Conservation (phyloP, 2,888 invertebrate species). For the Rugalucina vietnamica region DNA sequence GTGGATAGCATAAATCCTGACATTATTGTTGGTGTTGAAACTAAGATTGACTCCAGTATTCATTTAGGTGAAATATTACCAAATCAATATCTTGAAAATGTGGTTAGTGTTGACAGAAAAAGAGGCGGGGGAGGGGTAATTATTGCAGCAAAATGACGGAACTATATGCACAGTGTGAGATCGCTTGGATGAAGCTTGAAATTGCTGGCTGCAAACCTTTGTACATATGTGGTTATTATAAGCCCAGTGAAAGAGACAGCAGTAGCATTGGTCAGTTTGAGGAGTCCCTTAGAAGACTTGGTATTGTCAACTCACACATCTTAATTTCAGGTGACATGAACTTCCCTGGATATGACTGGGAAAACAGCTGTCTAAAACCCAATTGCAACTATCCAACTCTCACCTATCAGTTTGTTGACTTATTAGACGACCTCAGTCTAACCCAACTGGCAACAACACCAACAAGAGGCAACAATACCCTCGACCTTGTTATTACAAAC, state of each 20-base stretch:
- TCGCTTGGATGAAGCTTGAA: constrained; percentile 14
- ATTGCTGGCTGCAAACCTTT: not conserved
- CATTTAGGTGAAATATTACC: constrained; percentile 9
- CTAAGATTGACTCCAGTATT: constrained; percentile 11
- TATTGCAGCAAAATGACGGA: constrained; percentile 10
- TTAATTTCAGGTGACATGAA: constrained; percentile 22
- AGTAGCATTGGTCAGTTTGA: constrained; percentile 7
- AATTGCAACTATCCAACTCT: constrained; percentile 18
- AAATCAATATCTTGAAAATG: constrained; percentile 14
- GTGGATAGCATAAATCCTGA: no score
- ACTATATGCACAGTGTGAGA: not conserved
- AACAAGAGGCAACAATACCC: constrained; percentile 8
- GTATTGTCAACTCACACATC: constrained; percentile 5
- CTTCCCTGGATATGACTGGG: constrained; percentile 25
- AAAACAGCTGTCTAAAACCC: not conserved
- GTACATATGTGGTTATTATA: constrained; percentile 6
- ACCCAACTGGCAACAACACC: constrained; percentile 7
- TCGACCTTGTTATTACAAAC: constrained; percentile 20
- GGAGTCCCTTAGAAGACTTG: not conserved
- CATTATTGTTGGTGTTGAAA: not conserved
- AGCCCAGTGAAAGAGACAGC: constrained; percentile 17
- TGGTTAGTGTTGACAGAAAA: constrained; percentile 17
- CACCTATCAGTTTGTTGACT: constrained; percentile 13
- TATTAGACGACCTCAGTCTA: constrained; percentile 8
- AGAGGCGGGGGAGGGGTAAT: constrained; percentile 12